Evolutionary conservation across 2,113 vertebrate species (phyloP).

Genomic region (Mobula hypostoma): DNA sequence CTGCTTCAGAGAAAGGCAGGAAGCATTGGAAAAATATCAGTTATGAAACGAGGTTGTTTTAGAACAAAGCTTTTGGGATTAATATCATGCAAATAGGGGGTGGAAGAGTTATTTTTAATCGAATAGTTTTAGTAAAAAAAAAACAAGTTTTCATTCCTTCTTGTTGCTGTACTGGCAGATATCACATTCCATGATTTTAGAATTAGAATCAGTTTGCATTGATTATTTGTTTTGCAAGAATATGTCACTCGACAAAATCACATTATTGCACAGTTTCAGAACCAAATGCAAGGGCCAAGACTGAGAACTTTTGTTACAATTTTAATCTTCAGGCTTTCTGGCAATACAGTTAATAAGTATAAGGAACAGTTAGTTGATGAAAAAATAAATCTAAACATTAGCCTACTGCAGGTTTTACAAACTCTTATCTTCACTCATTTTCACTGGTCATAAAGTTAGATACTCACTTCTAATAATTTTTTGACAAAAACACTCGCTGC

Average conservation of each 20-base stretch:
- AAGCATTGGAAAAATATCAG: not conserved
- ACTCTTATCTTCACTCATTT: not conserved
- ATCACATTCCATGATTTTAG: not conserved
- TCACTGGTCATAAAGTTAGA: not conserved
- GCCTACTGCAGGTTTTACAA: not conserved
- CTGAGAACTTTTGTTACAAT: not conserved
- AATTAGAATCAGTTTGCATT: too few relatives aligned
- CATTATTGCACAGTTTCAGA: not conserved
- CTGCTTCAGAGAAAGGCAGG: not conserved
- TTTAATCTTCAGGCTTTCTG: not conserved
- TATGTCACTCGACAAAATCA: not conserved
- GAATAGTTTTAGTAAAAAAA: too few relatives aligned
- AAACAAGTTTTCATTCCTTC: not conserved
- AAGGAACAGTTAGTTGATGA: not conserved
- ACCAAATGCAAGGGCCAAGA: not conserved
- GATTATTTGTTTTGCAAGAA: too few relatives aligned
- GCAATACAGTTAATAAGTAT: not conserved
- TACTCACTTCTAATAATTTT: not conserved
- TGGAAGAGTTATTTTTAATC: not conserved
- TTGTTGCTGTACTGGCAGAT: not conserved
- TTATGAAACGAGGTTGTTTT: not conserved
- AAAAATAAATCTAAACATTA: not conserved
- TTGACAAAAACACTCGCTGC: conserved; percentile 16
- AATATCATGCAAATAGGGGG: not conserved
- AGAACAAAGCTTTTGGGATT: not conserved